A percentile compares a stretch with the other conserved stretches of the same genome.
phyloP scores from a whole-genome alignment of 2,113 vertebrate species.

The Cyprinodon brontotheroides region DNA sequence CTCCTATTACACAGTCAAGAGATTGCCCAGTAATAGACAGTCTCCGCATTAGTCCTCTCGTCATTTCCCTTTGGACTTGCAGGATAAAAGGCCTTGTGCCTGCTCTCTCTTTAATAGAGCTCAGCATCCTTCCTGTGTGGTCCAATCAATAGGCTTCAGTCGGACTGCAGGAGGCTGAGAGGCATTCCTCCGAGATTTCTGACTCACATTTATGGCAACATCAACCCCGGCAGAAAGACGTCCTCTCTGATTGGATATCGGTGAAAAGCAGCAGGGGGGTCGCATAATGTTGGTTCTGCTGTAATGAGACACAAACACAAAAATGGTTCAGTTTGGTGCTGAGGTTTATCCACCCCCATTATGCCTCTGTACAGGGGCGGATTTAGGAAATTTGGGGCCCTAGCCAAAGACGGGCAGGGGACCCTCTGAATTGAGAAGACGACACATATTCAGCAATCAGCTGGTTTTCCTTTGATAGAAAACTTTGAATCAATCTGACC shows the following conservation, averaged over 20 bases:
- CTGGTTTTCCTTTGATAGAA: too few relatives aligned
- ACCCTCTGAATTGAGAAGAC: too few relatives aligned
- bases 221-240: not conserved
- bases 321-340: not conserved
- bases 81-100: constrained; percentile 32
- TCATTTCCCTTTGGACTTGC: constrained; percentile 14
- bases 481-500: too few relatives aligned
- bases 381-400: too few relatives aligned
- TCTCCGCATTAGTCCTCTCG: constrained; percentile 12
- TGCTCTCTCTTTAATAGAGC: constrained; percentile 35
- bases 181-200: not conserved
- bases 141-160: constrained; percentile 49
- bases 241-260: not conserved
- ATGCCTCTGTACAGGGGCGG: not conserved
- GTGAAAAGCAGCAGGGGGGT: not conserved
- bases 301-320: not conserved
- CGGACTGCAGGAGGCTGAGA: constrained; percentile 15
- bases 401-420: too few relatives aligned
- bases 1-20: constrained; percentile 16
- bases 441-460: too few relatives aligned
- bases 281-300: not conserved
- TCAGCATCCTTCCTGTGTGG: constrained; percentile 22
- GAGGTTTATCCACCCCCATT: not conserved
- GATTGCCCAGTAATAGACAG: constrained; percentile 30
- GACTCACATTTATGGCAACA: constrained; percentile 22